Evolutionary conservation across 2,113 vertebrate species (phyloP).

Genomic region (Bungarus multicinctus): DNA sequence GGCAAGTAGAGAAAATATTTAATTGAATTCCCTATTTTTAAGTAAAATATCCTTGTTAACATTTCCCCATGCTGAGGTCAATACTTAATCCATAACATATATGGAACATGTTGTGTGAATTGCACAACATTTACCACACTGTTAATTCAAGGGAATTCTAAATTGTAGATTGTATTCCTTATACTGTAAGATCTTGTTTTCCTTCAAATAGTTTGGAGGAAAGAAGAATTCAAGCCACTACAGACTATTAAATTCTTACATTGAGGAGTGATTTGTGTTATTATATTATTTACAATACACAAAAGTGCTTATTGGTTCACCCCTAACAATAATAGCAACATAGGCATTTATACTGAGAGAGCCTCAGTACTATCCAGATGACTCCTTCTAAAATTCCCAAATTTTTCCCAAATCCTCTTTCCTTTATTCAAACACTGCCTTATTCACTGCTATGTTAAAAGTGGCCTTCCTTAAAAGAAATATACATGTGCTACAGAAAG

Average conservation of each 20-base stretch:
- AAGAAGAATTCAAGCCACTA: background rate
- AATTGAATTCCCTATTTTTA: background rate
- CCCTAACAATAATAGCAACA: background rate
- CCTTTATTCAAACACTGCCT: background rate
- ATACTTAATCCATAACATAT: background rate
- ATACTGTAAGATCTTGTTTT: slow-evolving; percentile 14
- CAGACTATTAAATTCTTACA: background rate
- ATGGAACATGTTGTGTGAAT: background rate
- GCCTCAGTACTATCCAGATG: background rate
- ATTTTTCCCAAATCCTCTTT: background rate
- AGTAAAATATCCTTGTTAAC: background rate
- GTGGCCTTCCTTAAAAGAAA: background rate
- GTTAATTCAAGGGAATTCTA: background rate
- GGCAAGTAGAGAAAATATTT: background rate
- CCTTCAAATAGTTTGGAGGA: background rate
- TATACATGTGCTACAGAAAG: background rate
- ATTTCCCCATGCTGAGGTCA: background rate
- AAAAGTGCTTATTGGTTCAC: background rate
- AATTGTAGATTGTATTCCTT: background rate
- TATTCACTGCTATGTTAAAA: background rate
- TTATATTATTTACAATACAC: background rate
- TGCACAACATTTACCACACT: background rate
- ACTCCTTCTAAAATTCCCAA: background rate
- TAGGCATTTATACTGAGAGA: background rate
- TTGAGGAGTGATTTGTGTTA: background rate